A percentile compares a stretch with the other conserved stretches of the same genome.
phyloP scores from a whole-genome alignment of 2,797 vertebrate species.

The Martes flavigula region DNA sequence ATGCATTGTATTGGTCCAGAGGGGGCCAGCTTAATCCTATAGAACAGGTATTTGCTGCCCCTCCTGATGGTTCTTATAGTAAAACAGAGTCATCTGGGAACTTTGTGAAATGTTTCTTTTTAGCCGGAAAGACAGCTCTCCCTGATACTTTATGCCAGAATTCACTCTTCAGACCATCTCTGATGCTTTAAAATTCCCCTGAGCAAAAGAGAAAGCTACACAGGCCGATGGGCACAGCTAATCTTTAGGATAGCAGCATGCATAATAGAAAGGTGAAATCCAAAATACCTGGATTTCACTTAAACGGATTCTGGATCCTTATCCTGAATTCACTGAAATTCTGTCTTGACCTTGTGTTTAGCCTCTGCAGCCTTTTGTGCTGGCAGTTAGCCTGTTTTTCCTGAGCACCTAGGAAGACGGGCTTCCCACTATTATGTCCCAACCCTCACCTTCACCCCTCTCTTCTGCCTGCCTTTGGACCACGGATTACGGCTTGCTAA shows the following conservation, averaged over 20 bases:
- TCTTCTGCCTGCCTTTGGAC: background rate
- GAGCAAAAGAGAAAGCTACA: background rate
- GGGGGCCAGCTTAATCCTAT: background rate
- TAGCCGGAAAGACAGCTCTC: background rate
- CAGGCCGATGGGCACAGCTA: background rate
- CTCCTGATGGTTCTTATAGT: background rate
- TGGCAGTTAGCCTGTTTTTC: background rate
- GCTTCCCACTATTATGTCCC: background rate
- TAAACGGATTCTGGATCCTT: background rate
- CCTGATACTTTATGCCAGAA: background rate
- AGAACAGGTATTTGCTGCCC: background rate
- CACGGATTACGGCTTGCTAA: background rate
- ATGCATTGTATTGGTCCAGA: background rate
- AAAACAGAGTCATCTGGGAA: background rate
- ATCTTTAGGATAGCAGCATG: background rate
- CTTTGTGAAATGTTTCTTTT: background rate
- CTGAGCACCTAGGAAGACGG: background rate
- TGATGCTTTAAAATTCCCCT: background rate
- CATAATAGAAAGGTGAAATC: slow-evolving; percentile 16
- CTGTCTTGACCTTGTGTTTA: background rate
- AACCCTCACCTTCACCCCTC: background rate
- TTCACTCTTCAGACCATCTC: background rate
- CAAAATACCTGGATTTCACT: background rate
- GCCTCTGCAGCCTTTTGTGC: background rate
- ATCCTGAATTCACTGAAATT: background rate